Evolutionary conservation across 2,888 invertebrate species (phyloP).

Genomic region (Ischnus inquisitorius): DNA sequence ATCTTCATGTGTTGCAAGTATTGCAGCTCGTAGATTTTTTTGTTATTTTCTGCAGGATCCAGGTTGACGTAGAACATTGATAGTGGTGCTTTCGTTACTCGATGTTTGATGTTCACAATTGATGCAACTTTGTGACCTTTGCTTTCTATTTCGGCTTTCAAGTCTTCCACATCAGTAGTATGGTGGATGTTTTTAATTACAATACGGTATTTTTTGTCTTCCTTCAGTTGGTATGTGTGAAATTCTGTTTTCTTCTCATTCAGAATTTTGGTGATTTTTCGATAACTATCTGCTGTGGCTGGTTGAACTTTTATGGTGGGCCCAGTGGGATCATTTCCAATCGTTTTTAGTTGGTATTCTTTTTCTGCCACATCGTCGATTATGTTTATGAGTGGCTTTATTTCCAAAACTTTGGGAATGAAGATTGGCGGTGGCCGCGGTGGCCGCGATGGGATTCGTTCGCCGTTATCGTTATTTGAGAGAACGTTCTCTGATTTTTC

Average conservation of each 20-base stretch:
- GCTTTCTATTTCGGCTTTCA: conserved; percentile 59
- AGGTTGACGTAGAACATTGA: conserved; percentile 73
- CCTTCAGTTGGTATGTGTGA: conserved; percentile 63
- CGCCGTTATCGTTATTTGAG: too few relatives aligned
- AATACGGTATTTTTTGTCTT: conserved; percentile 61
- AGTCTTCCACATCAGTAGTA: conserved; percentile 45
- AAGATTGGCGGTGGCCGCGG: conserved; percentile 65
- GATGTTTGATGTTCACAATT: conserved; percentile 61
- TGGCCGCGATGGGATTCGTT: too few relatives aligned
- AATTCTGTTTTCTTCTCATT: conserved; percentile 42
- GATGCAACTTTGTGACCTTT: conserved; percentile 63
- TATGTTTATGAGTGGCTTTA: conserved; percentile 29
- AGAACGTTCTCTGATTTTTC: too few relatives aligned
- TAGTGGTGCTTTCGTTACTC: conserved; percentile 63
- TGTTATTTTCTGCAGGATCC: conserved; percentile 71
- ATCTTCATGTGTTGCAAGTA: conserved; percentile 73
- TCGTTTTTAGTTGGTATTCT: not conserved
- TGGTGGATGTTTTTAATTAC: conserved; percentile 63
- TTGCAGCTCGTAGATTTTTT: conserved; percentile 66
- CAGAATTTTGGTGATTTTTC: conserved; percentile 54
- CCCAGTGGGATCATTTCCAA: too few relatives aligned
- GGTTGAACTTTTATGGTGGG: conserved; percentile 45
- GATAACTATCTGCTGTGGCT: conserved; percentile 40
- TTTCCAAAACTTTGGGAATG: conserved; percentile 33
- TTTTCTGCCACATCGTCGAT: not conserved